phyloP scores from a whole-genome alignment of 2,797 vertebrate species.

The Peromyscus aztecus region DNA sequence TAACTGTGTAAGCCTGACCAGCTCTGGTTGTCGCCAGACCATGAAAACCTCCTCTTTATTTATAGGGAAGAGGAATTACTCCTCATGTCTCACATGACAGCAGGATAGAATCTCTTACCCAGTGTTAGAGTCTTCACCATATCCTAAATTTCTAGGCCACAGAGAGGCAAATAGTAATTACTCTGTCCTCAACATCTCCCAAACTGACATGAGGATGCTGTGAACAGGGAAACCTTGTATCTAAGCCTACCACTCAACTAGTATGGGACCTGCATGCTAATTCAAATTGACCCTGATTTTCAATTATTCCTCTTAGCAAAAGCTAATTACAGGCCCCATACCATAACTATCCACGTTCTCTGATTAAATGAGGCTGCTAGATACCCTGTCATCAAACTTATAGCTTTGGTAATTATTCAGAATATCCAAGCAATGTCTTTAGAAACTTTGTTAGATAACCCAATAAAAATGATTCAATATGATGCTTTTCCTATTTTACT shows the following conservation, averaged over 20 bases:
- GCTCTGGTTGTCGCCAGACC: neutral
- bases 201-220: neutral
- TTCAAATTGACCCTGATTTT: neutral
- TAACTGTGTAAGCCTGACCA: neutral
- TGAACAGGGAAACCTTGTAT: neutral
- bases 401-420: neutral
- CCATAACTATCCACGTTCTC: neutral
- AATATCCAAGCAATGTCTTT: neutral
- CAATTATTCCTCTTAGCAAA: neutral
- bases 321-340: neutral
- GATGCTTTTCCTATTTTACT: neutral
- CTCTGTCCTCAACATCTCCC: neutral
- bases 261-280: neutral
- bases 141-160: neutral
- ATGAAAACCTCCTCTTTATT: neutral
- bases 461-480: neutral
- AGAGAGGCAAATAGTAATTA: neutral
- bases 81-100: neutral
- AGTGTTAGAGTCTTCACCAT: neutral
- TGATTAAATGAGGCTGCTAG: neutral
- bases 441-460: neutral
- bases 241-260: neutral
- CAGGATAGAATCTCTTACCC: neutral
- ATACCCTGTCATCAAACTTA: neutral
- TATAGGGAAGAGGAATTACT: neutral